Percentiles rank a stretch among this genome's conserved stretches.
These are phyloP conservation scores for Drosophila nr. medialis DNA, from an alignment of 2,888 invertebrate species.

Conservation along the genomic window DNA sequence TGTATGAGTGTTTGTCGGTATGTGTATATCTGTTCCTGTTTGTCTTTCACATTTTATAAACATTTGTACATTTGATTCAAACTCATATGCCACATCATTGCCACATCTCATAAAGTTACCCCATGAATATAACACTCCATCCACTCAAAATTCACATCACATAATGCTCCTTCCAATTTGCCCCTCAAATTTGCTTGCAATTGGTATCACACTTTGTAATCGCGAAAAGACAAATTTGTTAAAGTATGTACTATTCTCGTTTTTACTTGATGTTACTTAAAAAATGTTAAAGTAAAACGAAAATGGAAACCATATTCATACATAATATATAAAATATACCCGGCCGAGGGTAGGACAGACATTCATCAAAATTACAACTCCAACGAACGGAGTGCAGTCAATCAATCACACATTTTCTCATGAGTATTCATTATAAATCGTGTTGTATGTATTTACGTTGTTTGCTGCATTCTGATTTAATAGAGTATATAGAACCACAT, in stretches of 20 bases:
- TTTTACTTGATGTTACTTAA: not conserved
- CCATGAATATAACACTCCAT: slow-evolving; percentile 30
- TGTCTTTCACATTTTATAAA: slow-evolving; percentile 51
- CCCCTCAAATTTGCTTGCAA: slow-evolving; percentile 2
- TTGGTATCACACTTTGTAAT: not conserved
- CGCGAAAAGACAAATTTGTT: not conserved
- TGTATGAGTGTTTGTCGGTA: slow-evolving; percentile 8
- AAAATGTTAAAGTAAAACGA: not conserved
- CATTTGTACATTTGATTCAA: slow-evolving; percentile 46
- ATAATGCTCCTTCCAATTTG: slow-evolving; percentile 36
- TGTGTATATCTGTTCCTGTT: slow-evolving; percentile 27
- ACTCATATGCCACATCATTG: slow-evolving; percentile 51
- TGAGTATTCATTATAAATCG: slow-evolving; percentile 34
- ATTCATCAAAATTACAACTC: slow-evolving; percentile 1
- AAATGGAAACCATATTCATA: not conserved
- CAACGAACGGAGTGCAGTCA: not conserved
- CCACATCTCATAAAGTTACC: slow-evolving; percentile 44
- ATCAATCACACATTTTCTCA: slow-evolving; percentile 27
- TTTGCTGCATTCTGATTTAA: slow-evolving; percentile 19
- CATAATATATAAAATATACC: not conserved
- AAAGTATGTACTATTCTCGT: not conserved
- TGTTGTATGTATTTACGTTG: slow-evolving; percentile 15
- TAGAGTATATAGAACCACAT: slow-evolving; percentile 15
- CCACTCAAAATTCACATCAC: slow-evolving; percentile 36
- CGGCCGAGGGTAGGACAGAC: not conserved